Base-by-base conservation (phyloP, 2,797 vertebrate genomes). In the Molothrus ater region DNA sequence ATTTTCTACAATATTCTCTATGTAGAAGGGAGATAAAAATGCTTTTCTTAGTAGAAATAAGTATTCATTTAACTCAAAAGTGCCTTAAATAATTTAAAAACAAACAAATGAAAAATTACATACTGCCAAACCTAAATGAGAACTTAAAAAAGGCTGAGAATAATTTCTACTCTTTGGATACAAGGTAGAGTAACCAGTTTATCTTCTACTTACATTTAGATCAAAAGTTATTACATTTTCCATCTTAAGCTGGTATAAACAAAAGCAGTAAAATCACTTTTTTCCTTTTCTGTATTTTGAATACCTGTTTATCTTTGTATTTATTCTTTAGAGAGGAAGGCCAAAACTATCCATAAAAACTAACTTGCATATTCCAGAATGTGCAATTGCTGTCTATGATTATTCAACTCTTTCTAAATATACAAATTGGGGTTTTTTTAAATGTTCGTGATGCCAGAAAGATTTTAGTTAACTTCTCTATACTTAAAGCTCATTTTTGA, bases 141-240 rank as follows among this genome's bases (percentile, higher is more conserved):
- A 74, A 59, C 11, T 51, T 59, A 42, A 72, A 74, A 64, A 76
- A 73, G 51, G 9, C 8, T 78, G 24, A 45, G 51, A 74, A 42
- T 18, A 28, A 48, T 83, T 80, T 66, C 17, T 70, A 4, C 5
- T 70, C 17, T 43, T 73, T 73, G 26, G 19, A 66, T 45, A 36
- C 5, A 72, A 73, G 84, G 38, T 6, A 38, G 14, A 38, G 11
- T 56, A 70, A 11, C 6, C 0, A 0, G 1, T 73, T 51, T 80
- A 47, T 72, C 22, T 85, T 80, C 9, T 66, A 17, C 3, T 53
- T 86, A 45, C 1, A 43, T 21, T 75, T 32, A 70, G 17, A 74
- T 45, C 5, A 66, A 61, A 74, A 86, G 11, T 70, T 84, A 34
- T 50, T 59, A 47, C 3, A 0, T 81, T 84, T 36, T 84, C 40